Evolutionary conservation across 2,888 invertebrate genomes (phyloP).

Genomic region (Poecilobothrus nobilitatus): DNA sequence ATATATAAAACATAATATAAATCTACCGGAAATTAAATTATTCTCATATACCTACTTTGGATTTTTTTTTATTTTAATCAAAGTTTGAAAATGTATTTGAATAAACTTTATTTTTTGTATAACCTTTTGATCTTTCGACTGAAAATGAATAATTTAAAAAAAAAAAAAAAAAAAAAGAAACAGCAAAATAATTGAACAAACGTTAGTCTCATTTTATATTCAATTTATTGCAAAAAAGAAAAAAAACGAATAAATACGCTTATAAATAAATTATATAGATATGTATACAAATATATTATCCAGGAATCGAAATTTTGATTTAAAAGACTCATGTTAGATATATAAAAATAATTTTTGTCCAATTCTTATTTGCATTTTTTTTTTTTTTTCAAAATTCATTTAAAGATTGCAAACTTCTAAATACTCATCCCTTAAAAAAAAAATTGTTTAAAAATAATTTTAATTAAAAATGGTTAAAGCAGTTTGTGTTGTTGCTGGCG

Average conservation of each 20-base stretch:
- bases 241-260: not conserved
- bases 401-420: not conserved
- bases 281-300: not conserved
- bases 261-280: not conserved
- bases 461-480: constrained; percentile 57
- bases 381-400: not conserved
- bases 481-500: constrained; percentile 79
- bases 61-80: too few species aligned
- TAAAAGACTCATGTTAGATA: not conserved
- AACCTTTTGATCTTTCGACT: not conserved
- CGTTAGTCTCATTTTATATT: not conserved
- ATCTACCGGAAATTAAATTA: too few species aligned
- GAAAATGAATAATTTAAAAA: not conserved
- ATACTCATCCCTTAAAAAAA: not conserved
- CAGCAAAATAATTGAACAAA: not conserved
- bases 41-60: too few species aligned
- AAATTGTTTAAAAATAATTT: not conserved
- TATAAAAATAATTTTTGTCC: too few species aligned
- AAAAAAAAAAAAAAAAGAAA: not conserved
- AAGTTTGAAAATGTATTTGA: not conserved
- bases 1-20: too few species aligned
- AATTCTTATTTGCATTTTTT: not conserved
- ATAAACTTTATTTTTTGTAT: too few species aligned
- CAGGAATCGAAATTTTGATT: constrained; percentile 6
- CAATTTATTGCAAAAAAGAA: not conserved